Base-by-base conservation (phyloP, 2,797 vertebrate genomes). In the Pipistrellus pipistrellus region DNA sequence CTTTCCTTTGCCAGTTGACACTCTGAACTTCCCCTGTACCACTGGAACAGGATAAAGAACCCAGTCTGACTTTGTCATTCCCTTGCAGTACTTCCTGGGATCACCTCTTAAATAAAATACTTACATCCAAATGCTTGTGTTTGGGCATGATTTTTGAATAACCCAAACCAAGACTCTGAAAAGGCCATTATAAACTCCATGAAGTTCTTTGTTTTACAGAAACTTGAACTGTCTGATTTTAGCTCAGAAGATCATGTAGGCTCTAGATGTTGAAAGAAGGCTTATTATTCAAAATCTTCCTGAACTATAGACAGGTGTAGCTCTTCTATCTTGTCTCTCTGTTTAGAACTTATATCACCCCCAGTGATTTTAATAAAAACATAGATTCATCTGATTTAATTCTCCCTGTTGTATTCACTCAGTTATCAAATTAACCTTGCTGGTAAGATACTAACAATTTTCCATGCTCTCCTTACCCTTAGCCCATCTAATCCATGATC, bases 21-120 rank as follows among this genome's bases (percentile, higher is more conserved):
- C 59, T 14, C 48, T 78, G 30, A 35, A 92, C 64, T 87, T 86
- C 41, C 35, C 85, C 23, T 32, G 11, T 6, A 64, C 68, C 12
- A 35, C 23, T 76, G 14, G 32, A 51, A 46, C 30, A 90, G 27
- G 25, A 92, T 75, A 71, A 86, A 75, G 38, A 92, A 75, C 27
- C 15, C 30, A 83, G 41, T 86, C 13, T 91, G 30, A 53, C 25
- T 68, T 78, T 77, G 18, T 27, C 14, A 88, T 38, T 62, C 15
- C 25, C 18, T 90, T 88, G n/a, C 13, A 88, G 7, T 87, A 89
- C 4, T 90, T 95, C 15, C 73, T 96, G 81, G 46, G 32, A 85
- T 88, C 11, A 88, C 18, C 32, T 88, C 35, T 55, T 11, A 89
- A 80, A 90, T 86, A 77, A 93, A 87, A 59, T 84, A 64, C 15